Evolutionary conservation across 2,888 invertebrate genomes (phyloP).

Genomic region (Molorchus minor): DNA sequence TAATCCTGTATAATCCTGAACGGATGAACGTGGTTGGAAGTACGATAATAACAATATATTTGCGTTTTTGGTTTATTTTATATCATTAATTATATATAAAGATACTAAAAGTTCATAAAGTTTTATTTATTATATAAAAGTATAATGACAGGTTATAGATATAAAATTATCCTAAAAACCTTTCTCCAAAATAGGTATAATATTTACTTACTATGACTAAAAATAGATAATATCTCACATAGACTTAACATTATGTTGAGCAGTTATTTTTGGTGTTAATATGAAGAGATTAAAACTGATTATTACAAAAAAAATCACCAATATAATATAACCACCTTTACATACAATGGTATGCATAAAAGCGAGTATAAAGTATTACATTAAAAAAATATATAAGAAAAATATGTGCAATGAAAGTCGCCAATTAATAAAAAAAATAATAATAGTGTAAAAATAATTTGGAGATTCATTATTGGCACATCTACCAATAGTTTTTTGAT

Average conservation of each 20-base stretch:
- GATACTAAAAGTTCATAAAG: conserved; percentile 25
- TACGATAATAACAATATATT: too few species aligned
- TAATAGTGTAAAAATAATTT: too few species aligned
- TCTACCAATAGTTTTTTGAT: too few species aligned
- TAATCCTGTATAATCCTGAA: too few species aligned
- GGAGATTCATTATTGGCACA: too few species aligned
- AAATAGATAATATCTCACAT: conserved; percentile 22
- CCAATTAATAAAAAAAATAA: too few species aligned
- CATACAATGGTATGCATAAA: conserved; percentile 10
- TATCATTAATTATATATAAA: too few species aligned
- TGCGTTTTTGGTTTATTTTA: too few species aligned
- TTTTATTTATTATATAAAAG: conserved; percentile 29
- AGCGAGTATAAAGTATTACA: too few species aligned
- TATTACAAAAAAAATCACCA: conserved; percentile 61
- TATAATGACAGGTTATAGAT: conserved; percentile 28
- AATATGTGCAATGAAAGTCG: too few species aligned
- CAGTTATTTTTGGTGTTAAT: conserved; percentile 42
- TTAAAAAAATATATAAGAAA: too few species aligned
- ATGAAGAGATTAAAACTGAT: conserved; percentile 51
- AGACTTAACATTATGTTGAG: conserved; percentile 38
- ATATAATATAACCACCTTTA: conserved; percentile 1
- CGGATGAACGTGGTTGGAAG: too few species aligned
- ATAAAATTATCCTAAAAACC: conserved; percentile 40
- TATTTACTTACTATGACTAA: conserved; percentile 14
- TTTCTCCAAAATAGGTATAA: conserved; percentile 39